Base-by-base conservation (phyloP, 2,888 invertebrate species). In the Galerucella calmariensis region DNA sequence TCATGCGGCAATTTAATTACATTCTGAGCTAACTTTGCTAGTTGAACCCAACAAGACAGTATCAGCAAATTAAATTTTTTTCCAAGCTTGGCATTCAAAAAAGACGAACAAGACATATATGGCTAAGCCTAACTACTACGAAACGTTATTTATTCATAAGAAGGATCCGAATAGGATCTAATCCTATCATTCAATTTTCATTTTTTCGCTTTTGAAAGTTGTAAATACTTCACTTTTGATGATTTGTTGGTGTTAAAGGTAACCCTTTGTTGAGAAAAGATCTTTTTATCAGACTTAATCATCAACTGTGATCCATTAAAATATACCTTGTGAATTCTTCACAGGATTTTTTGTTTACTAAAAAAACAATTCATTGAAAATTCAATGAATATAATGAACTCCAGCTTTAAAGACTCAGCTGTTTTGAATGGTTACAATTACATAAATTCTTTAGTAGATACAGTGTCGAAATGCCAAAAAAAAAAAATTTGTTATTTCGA, bases 81-180 rank as follows among this genome's bases (percentile, higher is more conserved):
- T 24, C 27, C 27, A 59, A 59, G 59, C 59, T 59, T 12, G 20
- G 27, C 27, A 59, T 27, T 59, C 59, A 27, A 59, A 59, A 11
- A n/a, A 24, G 20, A 59, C 59, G 27, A 2, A 59, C 59, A 59
- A 1, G 59, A 11, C 24, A 59, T 41, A 41, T 59, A 59, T n/a
- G 59, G 11, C 59, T 27, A 24, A 59, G 27, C 5, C 12, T 59
- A 27, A 59, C 20, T 59, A 27, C 59, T 59, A 11, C 8, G 4
- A 20, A 27, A 59, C 59, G 8, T 59, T 59, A 59, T 59, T 59
- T 59, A 59, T 59, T 20, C 27, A 59, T 24, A 58, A 24, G 58
- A 58, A 59, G 27, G 27, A 59, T 59, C 53, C 16, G n/a, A 8
- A 35, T 0, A 53, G 53, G 53, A 53, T 53, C 16, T 6, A 53